phyloP scores from a whole-genome alignment of 2,113 vertebrate genomes.

The Daphoenositta chrysoptera region DNA sequence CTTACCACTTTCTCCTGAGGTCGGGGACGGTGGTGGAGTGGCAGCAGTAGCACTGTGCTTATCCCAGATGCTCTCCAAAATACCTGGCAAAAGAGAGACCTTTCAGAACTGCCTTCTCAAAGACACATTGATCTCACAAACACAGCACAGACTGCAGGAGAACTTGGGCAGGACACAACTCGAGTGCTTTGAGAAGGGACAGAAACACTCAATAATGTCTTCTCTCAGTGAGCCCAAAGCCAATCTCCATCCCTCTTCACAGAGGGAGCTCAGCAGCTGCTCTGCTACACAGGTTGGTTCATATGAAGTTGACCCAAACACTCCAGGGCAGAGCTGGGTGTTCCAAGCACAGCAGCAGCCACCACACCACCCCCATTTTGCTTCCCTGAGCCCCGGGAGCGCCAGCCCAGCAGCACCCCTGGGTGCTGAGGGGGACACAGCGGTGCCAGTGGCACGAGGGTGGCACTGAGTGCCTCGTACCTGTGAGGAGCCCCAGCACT shows the following conservation, averaged over 20 bases:
- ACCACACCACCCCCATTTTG: fast-evolving
- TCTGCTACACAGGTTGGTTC: background rate
- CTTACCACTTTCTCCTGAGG: constrained; percentile 91
- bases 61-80: constrained; percentile 95
- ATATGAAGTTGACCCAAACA: fast-evolving
- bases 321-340: background rate
- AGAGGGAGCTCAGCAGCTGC: background rate
- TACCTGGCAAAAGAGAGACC: constrained; percentile 75
- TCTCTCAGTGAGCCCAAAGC: too few relatives aligned
- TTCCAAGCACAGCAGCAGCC: background rate
- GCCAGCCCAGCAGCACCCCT: background rate
- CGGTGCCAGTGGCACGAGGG: fast-evolving
- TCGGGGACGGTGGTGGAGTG: constrained; percentile 95
- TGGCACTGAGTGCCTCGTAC: constrained; percentile 26
- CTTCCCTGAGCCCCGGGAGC: fast-evolving
- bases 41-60: constrained; percentile 94
- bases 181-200: background rate
- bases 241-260: background rate
- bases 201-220: background rate
- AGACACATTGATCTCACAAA: background rate
- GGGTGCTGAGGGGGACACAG: background rate
- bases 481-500: constrained; percentile 90
- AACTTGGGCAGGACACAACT: background rate
- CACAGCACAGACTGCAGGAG: background rate
- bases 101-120: background rate